These are phyloP conservation scores for Coluber constrictor DNA, from an alignment of 2,797 vertebrate genomes.

Conservation along the genomic window DNA sequence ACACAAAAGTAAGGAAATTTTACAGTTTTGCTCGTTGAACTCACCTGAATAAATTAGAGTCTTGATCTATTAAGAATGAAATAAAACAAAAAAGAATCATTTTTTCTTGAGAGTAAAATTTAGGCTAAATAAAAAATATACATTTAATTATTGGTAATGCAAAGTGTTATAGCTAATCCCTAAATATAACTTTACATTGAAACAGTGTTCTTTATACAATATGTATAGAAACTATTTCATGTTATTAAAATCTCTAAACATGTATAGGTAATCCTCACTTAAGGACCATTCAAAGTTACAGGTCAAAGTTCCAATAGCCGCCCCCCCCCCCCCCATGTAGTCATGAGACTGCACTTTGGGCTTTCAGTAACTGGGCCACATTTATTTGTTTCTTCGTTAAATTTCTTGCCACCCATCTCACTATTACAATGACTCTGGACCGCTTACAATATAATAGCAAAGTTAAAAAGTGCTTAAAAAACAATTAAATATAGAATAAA, in stretches of 20 bases:
- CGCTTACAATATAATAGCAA: background rate
- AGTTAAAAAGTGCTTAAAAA: background rate
- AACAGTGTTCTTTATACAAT: background rate
- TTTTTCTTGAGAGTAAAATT: background rate
- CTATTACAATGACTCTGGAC: background rate
- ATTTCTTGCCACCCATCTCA: background rate
- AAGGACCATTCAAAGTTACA: background rate
- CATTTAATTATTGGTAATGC: background rate
- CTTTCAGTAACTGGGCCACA: background rate
- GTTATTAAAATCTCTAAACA: background rate
- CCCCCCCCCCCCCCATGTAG: background rate
- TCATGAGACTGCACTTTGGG: background rate
- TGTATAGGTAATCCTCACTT: background rate
- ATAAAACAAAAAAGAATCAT: background rate
- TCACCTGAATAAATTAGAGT: background rate
- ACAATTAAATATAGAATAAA: background rate
- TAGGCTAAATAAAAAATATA: background rate
- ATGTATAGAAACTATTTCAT: background rate
- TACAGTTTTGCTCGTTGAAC: background rate
- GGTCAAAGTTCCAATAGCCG: background rate
- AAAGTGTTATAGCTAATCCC: background rate
- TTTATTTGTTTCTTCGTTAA: background rate
- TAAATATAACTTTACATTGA: background rate
- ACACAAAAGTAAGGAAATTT: slow-evolving; percentile 68
- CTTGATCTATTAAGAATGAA: background rate